A percentile compares a stretch with the other conserved stretches of the same genome.
Evolutionary conservation across 2,797 vertebrate species (phyloP).

Genomic region (Macropus fuliginosus): DNA sequence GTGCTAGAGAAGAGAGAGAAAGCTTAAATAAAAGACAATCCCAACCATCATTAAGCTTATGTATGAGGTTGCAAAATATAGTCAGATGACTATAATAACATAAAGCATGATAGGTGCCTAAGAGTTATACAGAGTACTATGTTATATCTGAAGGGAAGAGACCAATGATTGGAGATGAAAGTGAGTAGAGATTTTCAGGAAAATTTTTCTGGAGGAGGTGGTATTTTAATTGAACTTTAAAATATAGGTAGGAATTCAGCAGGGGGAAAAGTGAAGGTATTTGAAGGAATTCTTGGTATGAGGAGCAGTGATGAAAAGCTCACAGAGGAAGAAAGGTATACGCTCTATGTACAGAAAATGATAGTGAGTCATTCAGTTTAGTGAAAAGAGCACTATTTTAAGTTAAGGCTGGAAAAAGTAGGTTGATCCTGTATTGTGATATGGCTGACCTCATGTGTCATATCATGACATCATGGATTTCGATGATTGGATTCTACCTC

Average conservation of each 20-base stretch:
- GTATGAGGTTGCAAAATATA: not conserved
- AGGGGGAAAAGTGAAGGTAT: not conserved
- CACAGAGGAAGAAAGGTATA: not conserved
- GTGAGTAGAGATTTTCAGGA: not conserved
- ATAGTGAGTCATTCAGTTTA: not conserved
- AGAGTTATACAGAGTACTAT: not conserved
- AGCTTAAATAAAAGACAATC: not conserved
- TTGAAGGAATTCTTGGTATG: not conserved
- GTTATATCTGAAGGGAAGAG: not conserved
- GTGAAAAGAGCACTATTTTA: not conserved
- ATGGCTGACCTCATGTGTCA: not conserved
- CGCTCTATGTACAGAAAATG: not conserved
- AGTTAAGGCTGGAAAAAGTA: not conserved
- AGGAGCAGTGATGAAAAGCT: not conserved
- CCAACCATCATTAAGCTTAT: not conserved
- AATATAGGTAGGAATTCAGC: not conserved
- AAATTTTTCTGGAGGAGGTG: not conserved
- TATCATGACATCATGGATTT: not conserved
- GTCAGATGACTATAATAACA: not conserved
- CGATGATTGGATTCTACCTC: not conserved
- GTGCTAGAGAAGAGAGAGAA: not conserved
- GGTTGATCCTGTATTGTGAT: not conserved
- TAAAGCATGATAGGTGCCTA: not conserved
- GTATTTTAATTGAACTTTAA: not conserved
- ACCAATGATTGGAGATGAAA: not conserved